Conservation (phyloP, 2,113 vertebrate species). For the Otus sunia region DNA sequence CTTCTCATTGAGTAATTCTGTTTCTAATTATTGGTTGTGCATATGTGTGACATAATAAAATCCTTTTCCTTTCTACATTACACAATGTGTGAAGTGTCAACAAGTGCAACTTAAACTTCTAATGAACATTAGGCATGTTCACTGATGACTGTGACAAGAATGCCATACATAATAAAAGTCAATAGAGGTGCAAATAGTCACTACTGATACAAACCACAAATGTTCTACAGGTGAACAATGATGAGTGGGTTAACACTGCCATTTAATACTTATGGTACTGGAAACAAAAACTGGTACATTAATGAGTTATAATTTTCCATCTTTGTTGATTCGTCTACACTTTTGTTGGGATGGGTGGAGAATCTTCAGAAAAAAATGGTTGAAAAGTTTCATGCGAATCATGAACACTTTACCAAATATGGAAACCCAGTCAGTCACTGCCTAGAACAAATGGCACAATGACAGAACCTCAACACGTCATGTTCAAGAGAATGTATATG, state of each 20-base stretch:
- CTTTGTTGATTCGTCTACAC: not conserved
- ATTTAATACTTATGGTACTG: not conserved
- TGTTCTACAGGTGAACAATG: not conserved
- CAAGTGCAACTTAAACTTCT: not conserved
- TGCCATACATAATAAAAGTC: not conserved
- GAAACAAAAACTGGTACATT: not conserved
- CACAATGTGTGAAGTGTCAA: fast-evolving
- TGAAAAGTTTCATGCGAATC: not conserved
- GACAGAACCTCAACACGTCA: too few relatives aligned
- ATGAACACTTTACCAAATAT: not conserved
- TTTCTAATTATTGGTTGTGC: not conserved
- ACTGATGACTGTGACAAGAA: not conserved
- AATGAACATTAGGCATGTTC: not conserved
- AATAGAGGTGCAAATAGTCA: not conserved
- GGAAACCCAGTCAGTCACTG: not conserved
- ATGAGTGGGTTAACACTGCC: not conserved
- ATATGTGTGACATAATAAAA: not conserved
- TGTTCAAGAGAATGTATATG: not conserved
- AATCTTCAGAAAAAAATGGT: not conserved
- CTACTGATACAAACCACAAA: not conserved
- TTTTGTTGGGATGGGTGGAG: fast-evolving
- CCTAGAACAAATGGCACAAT: not conserved
- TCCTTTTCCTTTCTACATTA: not conserved
- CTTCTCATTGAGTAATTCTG: not conserved
- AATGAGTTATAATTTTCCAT: not conserved